Evolutionary conservation across 2,113 vertebrate species (phyloP), one percentile per base, ranked within the genome.

Genomic region (Anguilla japonica): DNA sequence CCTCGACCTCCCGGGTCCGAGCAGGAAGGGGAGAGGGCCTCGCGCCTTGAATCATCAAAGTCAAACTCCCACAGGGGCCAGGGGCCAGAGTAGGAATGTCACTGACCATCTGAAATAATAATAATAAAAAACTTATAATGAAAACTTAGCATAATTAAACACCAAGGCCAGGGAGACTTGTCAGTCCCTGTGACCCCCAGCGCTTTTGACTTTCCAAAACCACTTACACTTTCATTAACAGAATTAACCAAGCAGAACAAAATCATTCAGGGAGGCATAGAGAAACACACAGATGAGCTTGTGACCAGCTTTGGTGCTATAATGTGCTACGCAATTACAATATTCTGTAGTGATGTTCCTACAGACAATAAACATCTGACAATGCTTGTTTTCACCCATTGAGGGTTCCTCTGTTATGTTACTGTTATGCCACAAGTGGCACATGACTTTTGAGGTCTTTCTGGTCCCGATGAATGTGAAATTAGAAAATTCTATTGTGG

Each of bases 171-270:
- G 87, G 89, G 92, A 92, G 90, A 89, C 90, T 90, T 91, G 90
- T 91, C 94, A 94, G 95, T 95, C 93, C 90, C 85, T 88, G 86
- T 90, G 89, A 93, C 93, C 89, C 86, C 91, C 84, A 20, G 89
- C 91, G 91, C 93, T 94, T 94, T 93, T 90, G 90, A 43, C 91
- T 87, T 93, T 94, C 92, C 90, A 92, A 94, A 95, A 92, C 91
- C 92, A 92, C 94, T 96, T 95, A 93, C 91, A 88, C 94, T 94
- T 95, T 95, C 95, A 95, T 95, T 96, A 95, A 95, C 94, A 92
- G 89, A 94, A 91, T 93, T 93, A 95, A 93, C 90, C 91, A 86
- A 91, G 94, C 91, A 89, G 93, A 96, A 94, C 93, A 83, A 87
- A 93, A 94, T 93, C 92, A 91, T 94, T 95, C 91, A 87, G 89